phyloP scores from a whole-genome alignment of 2,113 vertebrate species.

The Microcebus tavaratra region DNA sequence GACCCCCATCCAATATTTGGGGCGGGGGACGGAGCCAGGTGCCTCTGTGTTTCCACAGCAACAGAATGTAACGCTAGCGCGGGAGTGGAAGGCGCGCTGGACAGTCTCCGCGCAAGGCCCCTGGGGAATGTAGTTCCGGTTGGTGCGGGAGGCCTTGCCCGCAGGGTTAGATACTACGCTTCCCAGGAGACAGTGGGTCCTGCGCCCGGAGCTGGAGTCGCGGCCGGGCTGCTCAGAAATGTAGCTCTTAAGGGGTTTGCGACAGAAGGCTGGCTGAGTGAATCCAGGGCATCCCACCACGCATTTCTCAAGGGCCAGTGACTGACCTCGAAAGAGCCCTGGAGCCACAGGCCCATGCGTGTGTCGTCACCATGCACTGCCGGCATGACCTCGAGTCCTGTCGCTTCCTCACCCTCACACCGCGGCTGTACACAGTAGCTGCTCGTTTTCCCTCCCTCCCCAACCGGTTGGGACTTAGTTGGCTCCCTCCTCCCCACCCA shows the following conservation, averaged over 20 bases:
- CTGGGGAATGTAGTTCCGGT: neutral
- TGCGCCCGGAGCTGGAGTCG: neutral
- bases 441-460: no score
- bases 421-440: no score
- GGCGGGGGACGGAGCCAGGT: fast-evolving
- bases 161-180: fast-evolving
- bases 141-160: fast-evolving
- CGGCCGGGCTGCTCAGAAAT: neutral
- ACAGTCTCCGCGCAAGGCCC: fast-evolving
- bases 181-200: neutral
- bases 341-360: no score
- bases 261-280: no score
- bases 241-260: neutral
- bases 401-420: no score
- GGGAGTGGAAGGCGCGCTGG: no score
- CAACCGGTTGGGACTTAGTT: no score
- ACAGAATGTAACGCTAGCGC: neutral
- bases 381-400: no score
- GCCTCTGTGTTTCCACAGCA: neutral
- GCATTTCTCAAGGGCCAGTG: no score
- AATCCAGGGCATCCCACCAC: fast-evolving
- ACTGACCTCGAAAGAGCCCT: neutral
- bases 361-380: neutral
- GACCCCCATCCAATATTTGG: fast-evolving
- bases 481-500: no score